Evolutionary conservation across 37 sponge, comb jelly and placozoan genomes (phyloP), one percentile per base, ranked within the genome.

Genomic region (Aplysina aerophoba): DNA sequence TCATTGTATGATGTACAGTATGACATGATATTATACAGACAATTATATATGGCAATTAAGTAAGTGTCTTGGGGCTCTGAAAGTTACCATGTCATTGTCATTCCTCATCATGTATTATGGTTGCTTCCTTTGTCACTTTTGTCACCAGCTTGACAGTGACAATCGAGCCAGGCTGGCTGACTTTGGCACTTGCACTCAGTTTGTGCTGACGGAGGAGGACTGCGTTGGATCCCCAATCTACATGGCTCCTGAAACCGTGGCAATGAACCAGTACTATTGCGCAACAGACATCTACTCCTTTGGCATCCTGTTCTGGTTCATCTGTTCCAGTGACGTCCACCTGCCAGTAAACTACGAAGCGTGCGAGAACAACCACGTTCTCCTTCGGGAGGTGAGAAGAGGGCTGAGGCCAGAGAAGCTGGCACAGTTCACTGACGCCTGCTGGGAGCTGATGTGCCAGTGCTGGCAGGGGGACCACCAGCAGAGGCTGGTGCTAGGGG

Each of bases 161-260:
- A 98, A 98, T 78, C 30, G 95, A 64, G 97, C 91, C 16, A 90
- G 85, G n/a, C 98, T 98, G 57, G 96, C 97, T 21, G 99, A 98
- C 84, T 93, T 96, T 24, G 99, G 99, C 4, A 96, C 96, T 90
- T 98, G 99, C 80, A 96, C 93, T 37, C 96, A 96, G 12, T 93
- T 94, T 81, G 96, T 96, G 13, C 93, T 98, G 99, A 96, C 93
- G 92, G 93, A 90, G 6, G 93, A 90, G 24, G 93, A 95, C 69
- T 89, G 96, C 19, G 96, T 98, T 0, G 99, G 99, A 4, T 96
- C 99, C 0, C 99, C 99, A 0, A 96, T 98, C 66, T 95, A 98
- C 94, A 98, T 98, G 93, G 95, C 99, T 31, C 99, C 99, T 0
- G 99, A 98, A 81, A 83, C 96, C 25, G 95, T 97, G 65, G 8